Evolutionary conservation across 2,797 vertebrate genomes (phyloP).

Genomic region (Psittacula derbiana): DNA sequence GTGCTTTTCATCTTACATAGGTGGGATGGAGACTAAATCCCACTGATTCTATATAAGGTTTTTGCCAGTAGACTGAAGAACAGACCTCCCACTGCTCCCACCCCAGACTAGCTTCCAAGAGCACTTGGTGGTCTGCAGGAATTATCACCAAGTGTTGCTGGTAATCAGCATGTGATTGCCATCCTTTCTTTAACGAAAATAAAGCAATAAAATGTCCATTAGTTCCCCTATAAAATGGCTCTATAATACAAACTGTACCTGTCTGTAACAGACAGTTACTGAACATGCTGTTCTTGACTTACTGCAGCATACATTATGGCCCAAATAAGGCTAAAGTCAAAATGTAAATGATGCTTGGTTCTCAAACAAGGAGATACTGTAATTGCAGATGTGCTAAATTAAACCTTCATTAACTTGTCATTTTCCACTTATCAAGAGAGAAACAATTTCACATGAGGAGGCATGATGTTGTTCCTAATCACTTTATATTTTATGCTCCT

Average conservation of each 20-base stretch:
- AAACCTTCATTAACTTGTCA: slow-evolving; percentile 11
- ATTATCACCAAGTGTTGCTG: neutral
- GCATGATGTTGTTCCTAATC: neutral
- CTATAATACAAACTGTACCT: neutral
- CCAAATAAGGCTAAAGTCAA: neutral
- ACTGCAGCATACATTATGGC: neutral
- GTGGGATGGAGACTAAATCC: neutral
- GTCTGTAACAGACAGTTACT: neutral
- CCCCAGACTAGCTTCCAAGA: neutral
- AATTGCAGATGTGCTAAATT: slow-evolving; percentile 9
- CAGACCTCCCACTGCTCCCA: neutral
- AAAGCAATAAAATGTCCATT: slow-evolving; percentile 1
- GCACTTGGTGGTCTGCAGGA: neutral
- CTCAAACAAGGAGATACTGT: neutral
- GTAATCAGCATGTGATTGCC: neutral
- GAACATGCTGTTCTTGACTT: neutral
- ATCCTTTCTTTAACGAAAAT: neutral
- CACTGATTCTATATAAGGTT: neutral
- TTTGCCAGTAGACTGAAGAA: neutral
- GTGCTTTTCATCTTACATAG: neutral
- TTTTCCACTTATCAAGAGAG: neutral
- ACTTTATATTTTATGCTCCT: neutral
- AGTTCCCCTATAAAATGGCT: neutral
- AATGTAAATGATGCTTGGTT: neutral
- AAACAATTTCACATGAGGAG: neutral